Base-by-base conservation (phyloP, 2,797 vertebrate genomes). In the Lithobates pipiens region DNA sequence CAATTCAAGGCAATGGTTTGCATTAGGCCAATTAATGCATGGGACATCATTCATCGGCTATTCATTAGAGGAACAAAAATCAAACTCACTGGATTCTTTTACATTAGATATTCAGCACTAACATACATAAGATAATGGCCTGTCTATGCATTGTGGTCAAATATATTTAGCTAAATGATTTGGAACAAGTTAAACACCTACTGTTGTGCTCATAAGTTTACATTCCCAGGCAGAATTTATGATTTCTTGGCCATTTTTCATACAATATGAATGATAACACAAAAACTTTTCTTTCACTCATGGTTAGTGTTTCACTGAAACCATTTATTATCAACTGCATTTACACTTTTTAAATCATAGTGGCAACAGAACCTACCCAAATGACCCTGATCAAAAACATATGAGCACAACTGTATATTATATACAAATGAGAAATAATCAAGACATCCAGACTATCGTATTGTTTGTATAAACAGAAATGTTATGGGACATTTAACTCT, bases 11-110 rank as follows among this genome's bases (percentile, higher is more conserved):
- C 78, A 65, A 86, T 85, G 34, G 61, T 57, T 25, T 70, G 67
- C 39, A 85, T 85, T 85, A 80, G 71, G 15, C 61, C 84, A 85
- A 80, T 85, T 63, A 78, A 85, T 70, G 63, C 63, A 69, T 75
- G 32, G 71, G 3, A 69, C n/a, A 80, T 74, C 72, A 80, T 70
- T 80, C 65, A 85, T 85, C 16, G 70, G 42, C 77, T 84, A 70
- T 74, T 82, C 71, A 82, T 80, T 74, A 74, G 2, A 82, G n/a
- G 36, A 65, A 21, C 69, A 61, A 13, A 63, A 61, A 50, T 32
- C 68, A 72, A 81, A 36, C 44, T 16, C n/a, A n/a, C 25, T 74
- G n/a, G 34, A 39, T 69, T 71, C 27, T 71, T 80, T 81, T 10
- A 39, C 61, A 72, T 72, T 61, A 61, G 54, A 61, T 61, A 61